These are phyloP conservation scores for Leptatherina wallacei DNA, from an alignment of 2,797 vertebrate species.

Conservation along the genomic window DNA sequence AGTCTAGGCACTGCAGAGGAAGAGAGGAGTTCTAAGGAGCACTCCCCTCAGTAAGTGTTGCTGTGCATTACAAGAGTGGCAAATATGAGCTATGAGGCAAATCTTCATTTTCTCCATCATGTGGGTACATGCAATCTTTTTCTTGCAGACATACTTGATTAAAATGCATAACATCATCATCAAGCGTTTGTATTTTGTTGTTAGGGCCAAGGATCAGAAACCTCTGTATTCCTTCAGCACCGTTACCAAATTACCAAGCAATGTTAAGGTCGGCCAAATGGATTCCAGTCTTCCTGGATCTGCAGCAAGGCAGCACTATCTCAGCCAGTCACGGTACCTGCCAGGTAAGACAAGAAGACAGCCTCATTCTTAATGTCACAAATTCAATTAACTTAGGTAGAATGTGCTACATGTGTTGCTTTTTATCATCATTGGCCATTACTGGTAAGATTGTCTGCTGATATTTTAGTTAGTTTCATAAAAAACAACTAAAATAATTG, in stretches of 20 bases:
- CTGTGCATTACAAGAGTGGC: not conserved
- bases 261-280: constrained; percentile 79
- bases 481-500: not conserved
- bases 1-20: constrained; percentile 83
- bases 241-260: constrained; percentile 86
- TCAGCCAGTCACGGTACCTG: constrained; percentile 94
- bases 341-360: constrained; percentile 85
- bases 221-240: constrained; percentile 81
- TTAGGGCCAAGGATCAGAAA: constrained; percentile 79
- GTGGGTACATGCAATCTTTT: not conserved
- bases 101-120: not conserved
- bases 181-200: constrained; percentile 29
- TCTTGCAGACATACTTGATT: not conserved
- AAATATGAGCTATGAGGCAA: not conserved
- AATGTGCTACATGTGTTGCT: not conserved
- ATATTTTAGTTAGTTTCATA: not conserved
- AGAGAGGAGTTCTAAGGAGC: constrained; percentile 84
- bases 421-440: not conserved
- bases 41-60: constrained; percentile 56
- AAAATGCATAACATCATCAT: not conserved
- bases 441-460: not conserved
- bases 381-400: not conserved
- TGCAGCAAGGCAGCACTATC: constrained; percentile 93
- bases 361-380: not conserved
- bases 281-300: constrained; percentile 84